Conservation (phyloP, 1,140 invertebrate species). For the Penaeus vannamei region DNA sequence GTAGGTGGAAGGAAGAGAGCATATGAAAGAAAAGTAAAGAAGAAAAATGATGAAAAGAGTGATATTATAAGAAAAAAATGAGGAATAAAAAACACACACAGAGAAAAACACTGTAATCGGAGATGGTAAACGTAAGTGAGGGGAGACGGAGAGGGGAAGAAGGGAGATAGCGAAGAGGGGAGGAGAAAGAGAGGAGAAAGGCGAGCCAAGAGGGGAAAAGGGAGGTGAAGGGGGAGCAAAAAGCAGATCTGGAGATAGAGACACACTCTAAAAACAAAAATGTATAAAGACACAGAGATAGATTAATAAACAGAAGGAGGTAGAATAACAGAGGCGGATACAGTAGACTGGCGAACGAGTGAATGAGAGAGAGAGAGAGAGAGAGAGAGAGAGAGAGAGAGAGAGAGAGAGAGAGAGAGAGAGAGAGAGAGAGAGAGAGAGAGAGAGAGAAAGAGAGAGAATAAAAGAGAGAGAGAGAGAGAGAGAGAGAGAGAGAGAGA, state of each 20-base stretch:
- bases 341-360: too few species aligned
- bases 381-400: background rate
- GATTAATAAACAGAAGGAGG: background rate
- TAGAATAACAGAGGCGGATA: too few species aligned
- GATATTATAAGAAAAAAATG: too few species aligned
- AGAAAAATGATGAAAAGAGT: too few species aligned
- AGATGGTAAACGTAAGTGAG: background rate
- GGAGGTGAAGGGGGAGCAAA: background rate
- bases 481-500: background rate
- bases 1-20: background rate
- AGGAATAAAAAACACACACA: too few species aligned
- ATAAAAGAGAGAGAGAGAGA: background rate
- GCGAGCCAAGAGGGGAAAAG: conserved; percentile 10
- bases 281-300: conserved; percentile 3
- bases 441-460: conserved; percentile 38
- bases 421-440: conserved; percentile 29
- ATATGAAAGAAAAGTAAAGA: too few species aligned
- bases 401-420: background rate
- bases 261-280: background rate
- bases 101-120: too few species aligned
- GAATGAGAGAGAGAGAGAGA: background rate
- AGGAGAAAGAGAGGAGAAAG: conserved; percentile 8
- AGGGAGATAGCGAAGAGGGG: background rate
- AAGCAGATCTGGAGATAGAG: background rate
- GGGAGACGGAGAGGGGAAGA: background rate